A percentile compares a stretch with the other conserved stretches of the same genome.
Evolutionary conservation across 1,140 invertebrate genomes (phyloP).

Genomic region (Anadara kagoshimensis): DNA sequence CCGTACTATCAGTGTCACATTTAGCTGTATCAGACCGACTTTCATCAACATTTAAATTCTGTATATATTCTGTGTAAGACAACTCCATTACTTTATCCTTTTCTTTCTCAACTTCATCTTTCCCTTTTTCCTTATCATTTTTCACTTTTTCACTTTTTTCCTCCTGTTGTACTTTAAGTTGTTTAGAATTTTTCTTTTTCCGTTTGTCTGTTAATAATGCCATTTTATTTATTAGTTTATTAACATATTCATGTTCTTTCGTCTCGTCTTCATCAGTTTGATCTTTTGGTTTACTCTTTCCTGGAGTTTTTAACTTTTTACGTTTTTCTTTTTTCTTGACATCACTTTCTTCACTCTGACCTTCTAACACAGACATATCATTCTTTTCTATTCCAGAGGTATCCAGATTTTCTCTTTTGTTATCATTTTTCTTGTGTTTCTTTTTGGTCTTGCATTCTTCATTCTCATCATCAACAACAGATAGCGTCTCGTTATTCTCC

Average conservation of each 20-base stretch:
- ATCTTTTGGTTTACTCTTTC: background rate
- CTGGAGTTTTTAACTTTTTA: background rate
- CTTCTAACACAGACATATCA: background rate
- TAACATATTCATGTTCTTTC: slow-evolving; percentile 1
- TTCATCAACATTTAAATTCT: no score
- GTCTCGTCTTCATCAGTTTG: background rate
- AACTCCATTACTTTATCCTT: background rate
- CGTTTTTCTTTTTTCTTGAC: slow-evolving; percentile 6
- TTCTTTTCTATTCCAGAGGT: background rate
- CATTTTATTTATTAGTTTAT: background rate
- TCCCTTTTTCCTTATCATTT: no score
- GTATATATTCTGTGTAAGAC: no score
- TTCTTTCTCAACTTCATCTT: no score
- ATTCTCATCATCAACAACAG: background rate
- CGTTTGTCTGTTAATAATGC: background rate
- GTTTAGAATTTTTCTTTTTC: background rate
- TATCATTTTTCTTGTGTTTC: background rate
- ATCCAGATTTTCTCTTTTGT: background rate
- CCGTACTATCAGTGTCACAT: no score
- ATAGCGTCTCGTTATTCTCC: no score
- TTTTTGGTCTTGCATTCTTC: background rate
- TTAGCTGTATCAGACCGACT: no score
- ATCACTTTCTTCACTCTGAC: background rate
- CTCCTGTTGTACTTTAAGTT: background rate
- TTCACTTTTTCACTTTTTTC: background rate